phyloP scores from a whole-genome alignment of 2,888 invertebrate genomes.

The Geophilus truncorum region DNA sequence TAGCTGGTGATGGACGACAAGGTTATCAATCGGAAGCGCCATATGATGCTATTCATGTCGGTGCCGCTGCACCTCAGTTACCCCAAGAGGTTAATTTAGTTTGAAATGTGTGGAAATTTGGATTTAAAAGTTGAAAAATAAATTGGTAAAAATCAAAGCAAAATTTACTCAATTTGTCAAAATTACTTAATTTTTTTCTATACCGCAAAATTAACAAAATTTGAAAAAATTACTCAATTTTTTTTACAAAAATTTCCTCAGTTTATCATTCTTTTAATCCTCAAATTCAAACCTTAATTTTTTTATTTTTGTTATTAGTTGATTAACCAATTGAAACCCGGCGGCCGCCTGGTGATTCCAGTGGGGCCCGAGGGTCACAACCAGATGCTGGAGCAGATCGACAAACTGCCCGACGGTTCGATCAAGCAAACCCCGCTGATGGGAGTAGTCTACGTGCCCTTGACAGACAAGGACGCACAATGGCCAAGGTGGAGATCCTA shows the following conservation, averaged over 20 bases:
- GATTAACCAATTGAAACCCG: constrained; percentile 79
- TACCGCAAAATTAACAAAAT: background rate
- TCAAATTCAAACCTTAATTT: no score
- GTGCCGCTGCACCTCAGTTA: constrained; percentile 74
- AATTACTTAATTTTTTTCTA: no score
- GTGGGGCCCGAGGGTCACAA: constrained; percentile 80
- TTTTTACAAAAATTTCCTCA: no score
- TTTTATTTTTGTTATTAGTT: constrained; percentile 55
- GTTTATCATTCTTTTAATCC: no score
- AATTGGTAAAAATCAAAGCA: no score
- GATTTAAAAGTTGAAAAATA: no score
- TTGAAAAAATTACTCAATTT: background rate
- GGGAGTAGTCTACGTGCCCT: constrained; percentile 94
- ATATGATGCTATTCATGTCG: constrained; percentile 89
- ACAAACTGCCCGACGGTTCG: constrained; percentile 76
- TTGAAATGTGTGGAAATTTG: no score
- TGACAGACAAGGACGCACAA: constrained; percentile 77
- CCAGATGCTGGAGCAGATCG: constrained; percentile 84
- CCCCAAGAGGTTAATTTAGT: constrained; percentile 64
- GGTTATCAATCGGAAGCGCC: constrained; percentile 72
- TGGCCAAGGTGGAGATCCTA: constrained; percentile 53
- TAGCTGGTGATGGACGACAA: constrained; percentile 82
- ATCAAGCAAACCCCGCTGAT: constrained; percentile 72
- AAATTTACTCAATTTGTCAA: no score
- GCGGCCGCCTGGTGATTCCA: constrained; percentile 87